phyloP scores from a whole-genome alignment of 2,797 vertebrate genomes.

The Galaxias olidus region DNA sequence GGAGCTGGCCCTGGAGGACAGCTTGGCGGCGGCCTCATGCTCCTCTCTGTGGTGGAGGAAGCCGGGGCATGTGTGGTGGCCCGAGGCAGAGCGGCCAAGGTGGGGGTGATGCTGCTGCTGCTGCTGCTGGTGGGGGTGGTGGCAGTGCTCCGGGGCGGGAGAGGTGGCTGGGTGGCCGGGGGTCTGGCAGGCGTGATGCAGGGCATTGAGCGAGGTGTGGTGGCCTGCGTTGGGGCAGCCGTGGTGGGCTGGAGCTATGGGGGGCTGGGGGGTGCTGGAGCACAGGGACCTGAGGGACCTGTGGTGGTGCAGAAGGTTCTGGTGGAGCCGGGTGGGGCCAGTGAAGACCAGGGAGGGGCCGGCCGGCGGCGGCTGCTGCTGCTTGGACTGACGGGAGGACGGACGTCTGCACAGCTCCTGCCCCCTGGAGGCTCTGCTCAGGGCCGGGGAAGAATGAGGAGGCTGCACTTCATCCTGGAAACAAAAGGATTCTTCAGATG shows the following conservation, averaged over 20 bases:
- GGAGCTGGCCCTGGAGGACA: constrained; percentile 79
- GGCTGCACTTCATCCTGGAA: constrained; percentile 81
- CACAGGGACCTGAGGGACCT: constrained; percentile 34
- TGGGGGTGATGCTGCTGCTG: constrained; percentile 22
- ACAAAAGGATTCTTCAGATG: constrained; percentile 12
- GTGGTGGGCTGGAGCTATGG: not conserved
- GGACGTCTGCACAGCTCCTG: constrained; percentile 66
- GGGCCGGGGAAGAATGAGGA: constrained; percentile 37
- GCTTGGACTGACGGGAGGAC: constrained; percentile 74
- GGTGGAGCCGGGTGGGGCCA: constrained; percentile 62
- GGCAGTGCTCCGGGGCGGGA: constrained; percentile 38
- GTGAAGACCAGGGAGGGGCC: constrained; percentile 74
- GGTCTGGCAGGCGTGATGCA: constrained; percentile 49
- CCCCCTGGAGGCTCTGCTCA: constrained; percentile 48
- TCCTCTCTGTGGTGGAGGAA: constrained; percentile 50
- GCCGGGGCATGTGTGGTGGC: constrained; percentile 55
- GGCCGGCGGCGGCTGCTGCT: not conserved
- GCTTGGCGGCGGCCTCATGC: constrained; percentile 63
- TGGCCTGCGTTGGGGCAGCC: constrained; percentile 2
- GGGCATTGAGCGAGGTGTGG: constrained; percentile 5
- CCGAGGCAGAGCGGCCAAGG: constrained; percentile 34
- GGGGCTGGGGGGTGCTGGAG: constrained; percentile 13
- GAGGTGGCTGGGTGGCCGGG: constrained; percentile 37
- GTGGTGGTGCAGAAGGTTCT: constrained; percentile 51
- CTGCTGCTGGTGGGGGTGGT: constrained; percentile 30